A percentile compares a stretch with the other conserved stretches of the same genome.
phyloP scores from a whole-genome alignment of 2,797 vertebrate genomes.

The Molossus alvarezi region DNA sequence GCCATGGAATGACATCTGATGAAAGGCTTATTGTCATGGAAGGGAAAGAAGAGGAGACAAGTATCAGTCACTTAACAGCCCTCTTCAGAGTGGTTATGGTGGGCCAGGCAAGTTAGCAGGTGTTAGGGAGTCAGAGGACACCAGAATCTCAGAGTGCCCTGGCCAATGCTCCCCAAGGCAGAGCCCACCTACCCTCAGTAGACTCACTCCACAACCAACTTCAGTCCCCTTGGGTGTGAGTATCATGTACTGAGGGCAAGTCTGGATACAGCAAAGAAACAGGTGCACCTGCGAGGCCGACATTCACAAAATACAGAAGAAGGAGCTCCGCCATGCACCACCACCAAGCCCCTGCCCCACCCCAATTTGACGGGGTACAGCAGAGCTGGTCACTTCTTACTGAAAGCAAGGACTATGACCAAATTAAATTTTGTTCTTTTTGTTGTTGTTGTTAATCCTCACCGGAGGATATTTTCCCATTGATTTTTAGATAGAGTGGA shows the following conservation, averaged over 20 bases:
- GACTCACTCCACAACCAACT: not conserved
- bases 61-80: not conserved
- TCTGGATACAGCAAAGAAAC: not conserved
- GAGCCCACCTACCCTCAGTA: not conserved
- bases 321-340: not conserved
- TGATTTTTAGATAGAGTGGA: no score
- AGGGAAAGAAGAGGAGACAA: not conserved
- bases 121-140: not conserved
- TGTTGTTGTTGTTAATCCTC: no score
- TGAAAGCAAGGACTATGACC: not conserved
- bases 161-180: not conserved
- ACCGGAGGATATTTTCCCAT: no score
- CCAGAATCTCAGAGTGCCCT: not conserved
- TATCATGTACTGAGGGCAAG: not conserved
- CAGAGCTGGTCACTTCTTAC: not conserved
- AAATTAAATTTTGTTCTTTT: constrained; percentile 13
- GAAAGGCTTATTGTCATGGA: not conserved
- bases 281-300: not conserved
- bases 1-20: not conserved
- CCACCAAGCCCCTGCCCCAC: fast-evolving
- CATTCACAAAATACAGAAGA: not conserved
- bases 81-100: not conserved
- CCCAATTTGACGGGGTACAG: not conserved
- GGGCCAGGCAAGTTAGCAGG: not conserved
- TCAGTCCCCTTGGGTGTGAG: not conserved